A percentile compares a stretch with the other conserved stretches of the same genome.
These are phyloP conservation scores for Iguana delicatissima DNA, from an alignment of 2,797 vertebrate genomes.

Conservation along the genomic window DNA sequence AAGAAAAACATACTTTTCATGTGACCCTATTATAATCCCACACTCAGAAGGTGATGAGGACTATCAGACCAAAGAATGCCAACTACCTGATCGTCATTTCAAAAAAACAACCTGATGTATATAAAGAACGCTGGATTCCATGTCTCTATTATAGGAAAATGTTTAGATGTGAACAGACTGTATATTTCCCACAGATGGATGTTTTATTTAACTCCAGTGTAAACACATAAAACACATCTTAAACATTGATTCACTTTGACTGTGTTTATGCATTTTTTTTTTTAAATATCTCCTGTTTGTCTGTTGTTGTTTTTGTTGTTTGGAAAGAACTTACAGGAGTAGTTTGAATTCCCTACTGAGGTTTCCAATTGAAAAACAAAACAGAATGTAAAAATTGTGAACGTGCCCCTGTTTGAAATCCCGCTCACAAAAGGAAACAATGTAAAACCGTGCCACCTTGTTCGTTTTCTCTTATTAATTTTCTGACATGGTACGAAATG, in stretches of 20 bases:
- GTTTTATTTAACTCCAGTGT: background rate
- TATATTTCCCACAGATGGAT: background rate
- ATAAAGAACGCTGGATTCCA: too few species aligned
- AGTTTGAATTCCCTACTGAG: constrained; percentile 14
- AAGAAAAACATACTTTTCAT: too few species aligned
- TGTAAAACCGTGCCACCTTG: constrained; percentile 1
- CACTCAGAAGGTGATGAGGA: too few species aligned
- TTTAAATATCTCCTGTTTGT: background rate
- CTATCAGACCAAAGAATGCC: too few species aligned
- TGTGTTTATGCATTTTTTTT: background rate
- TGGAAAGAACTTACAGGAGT: background rate
- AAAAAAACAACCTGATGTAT: too few species aligned
- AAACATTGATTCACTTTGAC: background rate
- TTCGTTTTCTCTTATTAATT: constrained; percentile 47
- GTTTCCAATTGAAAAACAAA: constrained; percentile 36
- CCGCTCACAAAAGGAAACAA: background rate
- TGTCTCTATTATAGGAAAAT: too few species aligned
- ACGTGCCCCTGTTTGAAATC: constrained; percentile 27
- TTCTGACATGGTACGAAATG: constrained; percentile 15
- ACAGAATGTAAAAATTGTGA: constrained; percentile 28
- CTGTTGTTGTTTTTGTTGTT: background rate
- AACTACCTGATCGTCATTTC: too few species aligned
- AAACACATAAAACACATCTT: background rate
- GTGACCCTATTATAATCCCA: too few species aligned
- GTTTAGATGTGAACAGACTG: too few species aligned